These are phyloP conservation scores for Leptocoma aspasia DNA, from an alignment of 2,113 vertebrate genomes.

Conservation along the genomic window DNA sequence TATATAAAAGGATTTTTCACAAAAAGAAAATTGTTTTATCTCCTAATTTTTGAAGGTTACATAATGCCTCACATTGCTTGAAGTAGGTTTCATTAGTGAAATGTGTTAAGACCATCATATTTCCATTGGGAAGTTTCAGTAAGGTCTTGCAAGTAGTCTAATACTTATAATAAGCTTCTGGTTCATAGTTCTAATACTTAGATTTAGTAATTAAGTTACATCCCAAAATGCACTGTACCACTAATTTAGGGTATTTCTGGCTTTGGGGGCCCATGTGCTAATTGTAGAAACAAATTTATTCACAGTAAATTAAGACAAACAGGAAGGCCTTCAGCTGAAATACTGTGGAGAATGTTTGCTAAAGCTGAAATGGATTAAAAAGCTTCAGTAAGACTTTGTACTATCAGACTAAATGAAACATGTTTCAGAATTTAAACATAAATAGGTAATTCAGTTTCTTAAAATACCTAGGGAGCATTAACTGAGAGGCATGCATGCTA, in stretches of 20 bases:
- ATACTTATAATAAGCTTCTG: neutral
- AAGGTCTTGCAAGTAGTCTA: neutral
- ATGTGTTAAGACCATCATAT: neutral
- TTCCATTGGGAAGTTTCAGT: neutral
- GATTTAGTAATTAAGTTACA: slow-evolving; percentile 16
- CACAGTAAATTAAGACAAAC: slow-evolving; percentile 25
- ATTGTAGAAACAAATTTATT: slow-evolving; percentile 49
- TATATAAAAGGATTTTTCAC: neutral
- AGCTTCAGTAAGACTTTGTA: neutral
- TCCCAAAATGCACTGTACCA: neutral
- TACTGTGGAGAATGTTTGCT: slow-evolving; percentile 12
- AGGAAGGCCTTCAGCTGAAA: slow-evolving; percentile 7
- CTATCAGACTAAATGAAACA: neutral
- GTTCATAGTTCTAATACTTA: neutral
- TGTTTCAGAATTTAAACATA: neutral
- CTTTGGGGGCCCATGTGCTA: neutral
- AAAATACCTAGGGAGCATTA: neutral
- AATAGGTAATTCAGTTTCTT: neutral
- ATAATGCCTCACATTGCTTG: neutral
- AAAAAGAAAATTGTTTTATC: neutral
- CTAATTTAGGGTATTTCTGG: slow-evolving; percentile 16
- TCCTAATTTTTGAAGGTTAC: neutral
- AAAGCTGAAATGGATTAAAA: slow-evolving; percentile 1
- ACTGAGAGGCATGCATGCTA: neutral
- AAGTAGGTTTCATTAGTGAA: neutral